A percentile compares a stretch with the other conserved stretches of the same genome.
Evolutionary conservation across 2,888 invertebrate species (phyloP).

Genomic region (Sthenelais limicola): DNA sequence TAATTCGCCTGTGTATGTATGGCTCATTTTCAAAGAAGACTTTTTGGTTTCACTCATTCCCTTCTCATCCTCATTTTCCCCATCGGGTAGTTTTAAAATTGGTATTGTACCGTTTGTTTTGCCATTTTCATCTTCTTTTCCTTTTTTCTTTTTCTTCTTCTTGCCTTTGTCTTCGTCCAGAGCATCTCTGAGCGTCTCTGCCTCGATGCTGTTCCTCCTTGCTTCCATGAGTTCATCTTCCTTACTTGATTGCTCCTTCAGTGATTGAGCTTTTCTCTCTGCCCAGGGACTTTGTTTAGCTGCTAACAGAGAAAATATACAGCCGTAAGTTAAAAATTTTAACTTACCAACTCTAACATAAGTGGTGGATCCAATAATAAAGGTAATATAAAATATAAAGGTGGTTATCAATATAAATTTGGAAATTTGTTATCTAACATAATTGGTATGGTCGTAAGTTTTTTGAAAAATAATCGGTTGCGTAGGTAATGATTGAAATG

Average conservation of each 20-base stretch:
- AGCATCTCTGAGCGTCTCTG: background rate
- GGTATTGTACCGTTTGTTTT: background rate
- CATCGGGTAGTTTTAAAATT: background rate
- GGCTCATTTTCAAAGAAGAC: background rate
- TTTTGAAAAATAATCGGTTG: no score
- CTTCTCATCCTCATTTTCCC: background rate
- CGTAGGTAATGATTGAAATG: no score
- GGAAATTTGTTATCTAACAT: no score
- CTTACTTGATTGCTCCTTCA: slow-evolving; percentile 8
- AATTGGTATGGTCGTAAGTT: no score
- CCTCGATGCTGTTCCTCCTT: slow-evolving; percentile 13
- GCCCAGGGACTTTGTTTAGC: slow-evolving; percentile 1
- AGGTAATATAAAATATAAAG: no score
- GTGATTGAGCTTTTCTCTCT: slow-evolving; percentile 3
- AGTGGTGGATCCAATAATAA: no score
- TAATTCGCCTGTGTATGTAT: slow-evolving; percentile 19
- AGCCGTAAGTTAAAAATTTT: no score
- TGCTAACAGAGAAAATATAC: no score
- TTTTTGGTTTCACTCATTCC: background rate
- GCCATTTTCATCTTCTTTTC: background rate
- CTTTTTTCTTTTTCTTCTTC: background rate
- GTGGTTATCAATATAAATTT: no score
- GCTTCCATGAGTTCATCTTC: background rate
- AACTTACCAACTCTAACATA: no score
- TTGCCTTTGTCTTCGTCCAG: background rate